Percentiles rank a stretch among this genome's conserved stretches.
Conservation (phyloP, 2,797 vertebrate genomes). For the Pseudochirops cupreus region DNA sequence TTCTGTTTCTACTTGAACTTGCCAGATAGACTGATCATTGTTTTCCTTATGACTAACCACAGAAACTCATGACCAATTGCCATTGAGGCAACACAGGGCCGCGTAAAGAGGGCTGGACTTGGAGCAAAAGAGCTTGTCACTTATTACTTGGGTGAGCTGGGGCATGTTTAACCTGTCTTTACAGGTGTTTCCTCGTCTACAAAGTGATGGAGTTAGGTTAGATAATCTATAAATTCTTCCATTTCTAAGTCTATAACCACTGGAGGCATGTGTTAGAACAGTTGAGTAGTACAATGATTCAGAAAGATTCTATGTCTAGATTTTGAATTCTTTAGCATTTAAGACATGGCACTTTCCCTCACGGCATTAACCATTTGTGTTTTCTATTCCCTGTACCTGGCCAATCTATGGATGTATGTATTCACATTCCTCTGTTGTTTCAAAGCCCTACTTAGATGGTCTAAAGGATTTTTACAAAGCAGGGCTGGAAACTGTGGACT, state of each 20-base stretch:
- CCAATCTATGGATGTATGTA: neutral
- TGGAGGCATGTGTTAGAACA: neutral
- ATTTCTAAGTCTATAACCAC: neutral
- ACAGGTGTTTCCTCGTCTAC: neutral
- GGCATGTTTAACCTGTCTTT: neutral
- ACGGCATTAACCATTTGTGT: neutral
- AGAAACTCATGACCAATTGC: neutral
- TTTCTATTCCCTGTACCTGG: neutral
- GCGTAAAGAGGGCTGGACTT: neutral
- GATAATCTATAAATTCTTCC: neutral
- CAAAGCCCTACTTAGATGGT: constrained; percentile 52
- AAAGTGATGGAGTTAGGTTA: neutral
- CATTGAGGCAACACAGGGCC: neutral
- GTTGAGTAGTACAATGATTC: neutral
- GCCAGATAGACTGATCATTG: neutral
- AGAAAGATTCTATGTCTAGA: neutral
- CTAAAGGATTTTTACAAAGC: constrained; percentile 65
- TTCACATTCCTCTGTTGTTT: neutral
- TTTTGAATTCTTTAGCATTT: neutral
- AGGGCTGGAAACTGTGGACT: constrained; percentile 69
- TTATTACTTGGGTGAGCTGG: neutral
- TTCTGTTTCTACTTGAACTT: neutral
- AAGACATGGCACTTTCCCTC: neutral
- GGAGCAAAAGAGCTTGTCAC: neutral
- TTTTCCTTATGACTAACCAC: neutral